A percentile compares a stretch with the other conserved stretches of the same genome.
phyloP scores from a whole-genome alignment of 2,113 vertebrate species.

The Oenanthe oenanthe region DNA sequence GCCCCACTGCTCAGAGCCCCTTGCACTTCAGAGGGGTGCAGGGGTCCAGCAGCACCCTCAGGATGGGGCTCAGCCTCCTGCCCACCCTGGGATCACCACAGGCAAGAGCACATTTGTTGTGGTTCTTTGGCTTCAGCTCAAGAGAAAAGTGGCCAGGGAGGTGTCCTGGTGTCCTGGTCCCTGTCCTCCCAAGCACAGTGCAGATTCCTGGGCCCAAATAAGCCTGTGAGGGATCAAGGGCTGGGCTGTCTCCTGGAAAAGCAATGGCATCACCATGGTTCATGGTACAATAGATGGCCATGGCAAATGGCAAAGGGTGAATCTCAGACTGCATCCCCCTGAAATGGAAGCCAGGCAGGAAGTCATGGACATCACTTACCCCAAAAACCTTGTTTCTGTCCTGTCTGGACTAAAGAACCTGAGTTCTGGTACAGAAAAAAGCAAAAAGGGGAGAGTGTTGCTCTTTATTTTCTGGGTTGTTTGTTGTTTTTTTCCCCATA shows the following conservation, averaged over 20 bases:
- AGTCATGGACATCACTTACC: not conserved
- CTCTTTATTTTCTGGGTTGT: too few species aligned
- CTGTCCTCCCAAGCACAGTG: not conserved
- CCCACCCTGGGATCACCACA: not conserved
- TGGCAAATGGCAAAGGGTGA: not conserved
- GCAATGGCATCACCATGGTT: not conserved
- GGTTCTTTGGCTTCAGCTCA: not conserved
- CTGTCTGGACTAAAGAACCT: not conserved
- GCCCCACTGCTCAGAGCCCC: not conserved
- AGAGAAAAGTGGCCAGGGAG: not conserved
- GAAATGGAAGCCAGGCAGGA: not conserved
- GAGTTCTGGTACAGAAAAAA: not conserved
- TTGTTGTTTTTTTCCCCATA: rapidly evolving
- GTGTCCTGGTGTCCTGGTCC: not conserved
- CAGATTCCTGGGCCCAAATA: not conserved
- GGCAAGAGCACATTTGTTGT: not conserved
- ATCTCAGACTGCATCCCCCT: not conserved
- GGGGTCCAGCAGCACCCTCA: not conserved
- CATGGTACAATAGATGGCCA: not conserved
- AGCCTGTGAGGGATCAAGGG: not conserved
- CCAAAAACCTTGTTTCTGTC: not conserved
- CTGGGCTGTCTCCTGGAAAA: not conserved
- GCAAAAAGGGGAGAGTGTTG: rapidly evolving
- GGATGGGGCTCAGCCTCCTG: not conserved
- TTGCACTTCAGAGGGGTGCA: not conserved